Conservation (phyloP, 2,888 invertebrate genomes). For the Euproctis similis region DNA sequence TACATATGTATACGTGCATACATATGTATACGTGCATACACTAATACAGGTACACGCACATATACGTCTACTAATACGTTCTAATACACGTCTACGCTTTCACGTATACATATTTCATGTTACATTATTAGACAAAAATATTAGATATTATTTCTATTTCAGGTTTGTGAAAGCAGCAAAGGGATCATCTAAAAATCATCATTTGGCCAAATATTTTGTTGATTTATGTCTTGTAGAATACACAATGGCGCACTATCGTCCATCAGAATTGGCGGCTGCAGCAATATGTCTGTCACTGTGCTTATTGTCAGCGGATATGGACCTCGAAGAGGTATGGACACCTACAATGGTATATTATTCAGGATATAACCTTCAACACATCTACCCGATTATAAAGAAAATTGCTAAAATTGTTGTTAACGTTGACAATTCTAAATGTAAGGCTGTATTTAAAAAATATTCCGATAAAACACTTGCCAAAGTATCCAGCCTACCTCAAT, state of each 20-base stretch:
- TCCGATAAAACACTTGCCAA: conserved; percentile 71
- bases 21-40: no score
- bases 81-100: no score
- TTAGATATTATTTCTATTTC: conserved; percentile 28
- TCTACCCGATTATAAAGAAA: conserved; percentile 80
- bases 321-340: conserved; percentile 79
- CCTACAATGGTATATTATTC: conserved; percentile 85
- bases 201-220: conserved; percentile 92
- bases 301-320: conserved; percentile 67
- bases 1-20: no score
- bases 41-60: no score
- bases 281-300: conserved; percentile 83
- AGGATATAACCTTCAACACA: conserved; percentile 80
- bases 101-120: no score
- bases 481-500: conserved; percentile 78
- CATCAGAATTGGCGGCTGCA: conserved; percentile 90
- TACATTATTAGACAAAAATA: no score
- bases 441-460: conserved; percentile 83
- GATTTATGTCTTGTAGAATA: conserved; percentile 90
- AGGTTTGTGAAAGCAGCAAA: conserved; percentile 78
- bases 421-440: conserved; percentile 82
- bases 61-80: no score
- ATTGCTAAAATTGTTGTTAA: conserved; percentile 82
- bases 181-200: conserved; percentile 80
- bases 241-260: conserved; percentile 83